A percentile compares a stretch with the other conserved stretches of the same genome.
phyloP scores from a whole-genome alignment of 1,140 invertebrate genomes.

The Drosophila albomicans region DNA sequence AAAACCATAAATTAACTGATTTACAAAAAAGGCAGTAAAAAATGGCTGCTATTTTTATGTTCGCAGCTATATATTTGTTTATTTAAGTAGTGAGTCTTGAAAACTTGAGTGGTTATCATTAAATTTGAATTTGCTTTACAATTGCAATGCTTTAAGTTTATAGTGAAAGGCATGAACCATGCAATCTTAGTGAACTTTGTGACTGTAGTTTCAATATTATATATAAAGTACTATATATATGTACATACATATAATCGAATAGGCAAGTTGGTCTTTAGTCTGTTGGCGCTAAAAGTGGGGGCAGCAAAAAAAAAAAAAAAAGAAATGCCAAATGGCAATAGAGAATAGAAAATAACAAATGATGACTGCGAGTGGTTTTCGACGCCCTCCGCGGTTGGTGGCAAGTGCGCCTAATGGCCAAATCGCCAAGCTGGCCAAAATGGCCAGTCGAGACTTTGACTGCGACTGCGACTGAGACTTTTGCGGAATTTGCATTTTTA shows the following conservation, averaged over 20 bases:
- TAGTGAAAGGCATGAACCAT: too few species aligned
- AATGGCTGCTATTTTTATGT: too few species aligned
- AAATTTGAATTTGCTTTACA: too few species aligned
- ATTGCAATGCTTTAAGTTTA: too few species aligned
- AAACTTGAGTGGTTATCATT: too few species aligned
- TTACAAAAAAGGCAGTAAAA: too few species aligned
- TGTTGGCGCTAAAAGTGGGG: conserved; percentile 8
- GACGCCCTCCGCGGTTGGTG: conserved; percentile 36
- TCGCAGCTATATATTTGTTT: too few species aligned
- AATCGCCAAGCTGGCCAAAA: conserved; percentile 5
- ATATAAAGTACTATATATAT: too few species aligned
- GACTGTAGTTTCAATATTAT: too few species aligned
- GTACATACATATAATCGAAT: conserved; percentile 17
- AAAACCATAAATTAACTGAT: too few species aligned
- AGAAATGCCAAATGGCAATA: conserved; percentile 7
- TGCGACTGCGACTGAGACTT: neutral
- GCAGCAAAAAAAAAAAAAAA: neutral
- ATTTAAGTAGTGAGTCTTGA: too few species aligned
- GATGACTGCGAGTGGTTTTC: conserved; percentile 38
- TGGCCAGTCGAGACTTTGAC: neutral
- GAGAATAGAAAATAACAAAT: conserved; percentile 48
- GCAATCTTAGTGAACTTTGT: too few species aligned
- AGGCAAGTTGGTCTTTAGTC: conserved; percentile 17
- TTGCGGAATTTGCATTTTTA: conserved; percentile 50
- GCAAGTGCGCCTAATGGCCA: conserved; percentile 55